Evolutionary conservation across 2,888 invertebrate genomes (phyloP).

Genomic region (Aporophyla lueneburgensis): DNA sequence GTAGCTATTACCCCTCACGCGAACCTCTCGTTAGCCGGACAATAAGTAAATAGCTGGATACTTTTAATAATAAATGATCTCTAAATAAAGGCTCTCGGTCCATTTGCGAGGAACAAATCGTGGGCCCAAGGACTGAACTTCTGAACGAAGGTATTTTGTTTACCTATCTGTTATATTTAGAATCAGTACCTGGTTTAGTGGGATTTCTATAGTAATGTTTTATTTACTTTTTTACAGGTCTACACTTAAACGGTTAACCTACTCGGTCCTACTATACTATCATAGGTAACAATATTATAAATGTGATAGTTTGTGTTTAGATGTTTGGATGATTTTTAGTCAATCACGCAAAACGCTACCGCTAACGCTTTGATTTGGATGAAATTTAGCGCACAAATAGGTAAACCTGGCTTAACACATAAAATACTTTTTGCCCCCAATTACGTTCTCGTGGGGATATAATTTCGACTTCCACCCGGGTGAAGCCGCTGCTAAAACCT

Average conservation of each 20-base stretch:
- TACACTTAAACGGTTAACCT: neutral
- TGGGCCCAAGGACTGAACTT: slow-evolving; percentile 2
- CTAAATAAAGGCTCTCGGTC: slow-evolving; percentile 39
- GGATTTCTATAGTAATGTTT: neutral
- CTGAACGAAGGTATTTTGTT: slow-evolving; percentile 10
- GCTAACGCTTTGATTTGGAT: too few relatives aligned
- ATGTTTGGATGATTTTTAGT: too few relatives aligned
- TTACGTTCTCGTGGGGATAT: too few relatives aligned
- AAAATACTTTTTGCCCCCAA: too few relatives aligned
- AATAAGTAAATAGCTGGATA: slow-evolving; percentile 68
- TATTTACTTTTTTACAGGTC: neutral
- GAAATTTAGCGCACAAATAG: too few relatives aligned
- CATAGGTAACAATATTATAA: too few relatives aligned
- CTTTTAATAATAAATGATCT: slow-evolving; percentile 72
- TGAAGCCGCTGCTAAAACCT: too few relatives aligned
- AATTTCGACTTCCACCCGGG: too few relatives aligned
- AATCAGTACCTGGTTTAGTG: neutral
- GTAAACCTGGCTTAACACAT: too few relatives aligned
- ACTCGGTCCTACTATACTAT: neutral
- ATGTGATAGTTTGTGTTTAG: too few relatives aligned
- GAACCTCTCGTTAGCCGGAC: slow-evolving; percentile 76
- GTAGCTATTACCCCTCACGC: slow-evolving; percentile 73
- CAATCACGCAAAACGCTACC: too few relatives aligned
- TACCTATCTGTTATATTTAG: slow-evolving; percentile 6
- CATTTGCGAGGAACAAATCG: slow-evolving; percentile 53